Evolutionary conservation across 2,797 vertebrate genomes (phyloP).

Genomic region (Myotis vivesi): DNA sequence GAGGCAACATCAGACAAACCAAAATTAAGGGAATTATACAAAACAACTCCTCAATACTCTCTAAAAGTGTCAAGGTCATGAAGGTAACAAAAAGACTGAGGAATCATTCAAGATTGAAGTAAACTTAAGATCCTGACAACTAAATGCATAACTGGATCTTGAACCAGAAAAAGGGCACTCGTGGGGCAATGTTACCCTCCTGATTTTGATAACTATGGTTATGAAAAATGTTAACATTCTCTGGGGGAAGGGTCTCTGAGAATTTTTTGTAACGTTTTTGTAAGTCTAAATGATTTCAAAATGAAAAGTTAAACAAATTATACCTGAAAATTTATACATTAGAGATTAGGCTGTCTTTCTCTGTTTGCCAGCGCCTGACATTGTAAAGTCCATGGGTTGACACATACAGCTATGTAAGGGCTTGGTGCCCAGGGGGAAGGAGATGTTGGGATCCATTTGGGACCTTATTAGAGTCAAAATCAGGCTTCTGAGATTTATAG

Average conservation of each 20-base stretch:
- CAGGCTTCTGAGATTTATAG: slow-evolving; percentile 29
- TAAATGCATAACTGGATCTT: background rate
- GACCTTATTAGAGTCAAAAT: background rate
- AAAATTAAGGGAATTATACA: background rate
- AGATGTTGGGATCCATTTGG: background rate
- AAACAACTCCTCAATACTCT: background rate
- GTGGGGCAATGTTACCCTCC: background rate
- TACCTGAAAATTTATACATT: background rate
- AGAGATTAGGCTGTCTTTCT: slow-evolving; percentile 11
- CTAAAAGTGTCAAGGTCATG: background rate
- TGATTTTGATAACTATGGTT: background rate
- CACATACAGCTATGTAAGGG: background rate
- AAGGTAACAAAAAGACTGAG: background rate
- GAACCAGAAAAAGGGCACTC: background rate
- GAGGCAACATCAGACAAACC: background rate
- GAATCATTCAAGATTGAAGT: background rate
- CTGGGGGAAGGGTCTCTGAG: background rate
- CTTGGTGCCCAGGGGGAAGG: background rate
- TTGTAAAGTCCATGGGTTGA: background rate
- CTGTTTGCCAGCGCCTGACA: background rate
- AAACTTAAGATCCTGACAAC: background rate
- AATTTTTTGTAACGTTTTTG: slow-evolving; percentile 3
- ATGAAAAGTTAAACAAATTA: slow-evolving; percentile 47
- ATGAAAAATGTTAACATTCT: background rate
- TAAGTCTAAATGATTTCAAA: slow-evolving; percentile 48